Base-by-base conservation (phyloP, 2,797 vertebrate genomes). In the Schizothorax lantsangensis region DNA sequence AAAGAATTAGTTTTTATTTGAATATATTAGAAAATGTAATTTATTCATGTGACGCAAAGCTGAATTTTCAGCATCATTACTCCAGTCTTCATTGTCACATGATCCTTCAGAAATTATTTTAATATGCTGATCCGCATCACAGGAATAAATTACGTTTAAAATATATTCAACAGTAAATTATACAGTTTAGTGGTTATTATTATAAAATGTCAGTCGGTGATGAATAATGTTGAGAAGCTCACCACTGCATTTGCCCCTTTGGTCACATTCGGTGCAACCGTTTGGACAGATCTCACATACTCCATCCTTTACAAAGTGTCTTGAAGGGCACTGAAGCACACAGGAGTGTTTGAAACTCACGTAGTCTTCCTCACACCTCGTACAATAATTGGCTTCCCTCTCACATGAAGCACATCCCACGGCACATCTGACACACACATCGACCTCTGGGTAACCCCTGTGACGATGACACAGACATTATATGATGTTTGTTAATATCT, bases 161-260 rank as follows among this genome's bases (percentile, higher is more conserved):
- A 17, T 66, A 66, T 2, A 66, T 66, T 66, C 12, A 66, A 36
- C 9, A 12, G 9, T 33, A 36, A 54, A 54, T 3, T 0, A 11
- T 54, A 54, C 17, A 54, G 5, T 78, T 36, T 23, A 54, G 5
- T 4, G 5, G 17, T 54, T 36, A 54, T 77, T 77, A 54, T 54
- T 36, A 14, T 14, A 14, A 54, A 78, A 52, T 36, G 5, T 38
- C 1, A 14, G 36, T 57, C 49, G 7, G 6, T 57, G 19, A 38
- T 38, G 11, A 78, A 57, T n/a, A 78, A 78, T 8, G 33, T n/a
- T 45, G 23, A 59, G 17, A 62, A 30, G 23, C 94, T 93, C 94
- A 99, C 97, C 97, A 92, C 93, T 95, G 91, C 98, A 99, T 10
- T 90, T 93, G 84, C 93, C 90, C 1, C 94, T 87, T 7, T 94